Evolutionary conservation across 2,888 invertebrate species (phyloP).

Genomic region (Salpingus planirostris): DNA sequence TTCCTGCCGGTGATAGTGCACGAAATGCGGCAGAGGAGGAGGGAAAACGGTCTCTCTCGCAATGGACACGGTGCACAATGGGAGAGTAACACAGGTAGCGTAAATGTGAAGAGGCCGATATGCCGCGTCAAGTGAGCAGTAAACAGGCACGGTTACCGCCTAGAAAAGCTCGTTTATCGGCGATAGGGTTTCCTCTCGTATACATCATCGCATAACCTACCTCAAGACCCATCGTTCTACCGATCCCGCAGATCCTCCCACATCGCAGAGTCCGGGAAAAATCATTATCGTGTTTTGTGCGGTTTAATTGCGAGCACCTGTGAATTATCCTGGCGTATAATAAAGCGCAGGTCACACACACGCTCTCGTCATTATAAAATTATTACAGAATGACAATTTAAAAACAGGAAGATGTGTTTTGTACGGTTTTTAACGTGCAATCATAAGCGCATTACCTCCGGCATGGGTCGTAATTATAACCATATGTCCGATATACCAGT

Average conservation of each 20-base stretch:
- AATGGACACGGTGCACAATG: slow-evolving; percentile 12
- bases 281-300: no score
- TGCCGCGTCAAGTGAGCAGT: slow-evolving; percentile 15
- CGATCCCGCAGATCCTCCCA: no score
- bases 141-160: slow-evolving; percentile 14
- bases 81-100: slow-evolving; percentile 22
- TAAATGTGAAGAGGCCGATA: slow-evolving; percentile 15
- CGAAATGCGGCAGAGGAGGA: no score
- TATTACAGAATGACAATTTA: slow-evolving; percentile 43
- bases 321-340: no score
- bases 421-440: slow-evolving; percentile 42
- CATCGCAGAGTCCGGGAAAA: no score
- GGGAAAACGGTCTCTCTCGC: no score
- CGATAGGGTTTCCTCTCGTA: slow-evolving; percentile 6
- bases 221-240: no score
- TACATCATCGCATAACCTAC: no score
- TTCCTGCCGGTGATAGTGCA: no score
- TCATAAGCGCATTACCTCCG: slow-evolving; percentile 32
- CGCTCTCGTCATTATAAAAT: slow-evolving; percentile 32
- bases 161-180: slow-evolving; percentile 11
- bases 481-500: slow-evolving; percentile 40
- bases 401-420: slow-evolving; percentile 42
- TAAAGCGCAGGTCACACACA: slow-evolving; percentile 18
- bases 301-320: no score
- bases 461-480: slow-evolving; percentile 39